Evolutionary conservation across 2,113 vertebrate genomes (phyloP).

Genomic region (Pholis gunnellus): DNA sequence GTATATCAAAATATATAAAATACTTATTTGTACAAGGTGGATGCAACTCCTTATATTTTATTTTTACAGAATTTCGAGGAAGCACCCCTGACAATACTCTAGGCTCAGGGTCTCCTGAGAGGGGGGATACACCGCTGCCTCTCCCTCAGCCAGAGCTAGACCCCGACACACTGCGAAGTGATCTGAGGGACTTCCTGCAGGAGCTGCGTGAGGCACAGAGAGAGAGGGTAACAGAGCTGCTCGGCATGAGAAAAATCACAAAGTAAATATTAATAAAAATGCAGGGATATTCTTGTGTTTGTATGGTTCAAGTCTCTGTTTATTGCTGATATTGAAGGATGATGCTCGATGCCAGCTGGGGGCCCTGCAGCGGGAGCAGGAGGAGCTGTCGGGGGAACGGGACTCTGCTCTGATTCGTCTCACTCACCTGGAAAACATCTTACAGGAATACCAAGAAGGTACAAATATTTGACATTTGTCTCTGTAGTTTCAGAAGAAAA

Average conservation of each 20-base stretch:
- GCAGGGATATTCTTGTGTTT: neutral
- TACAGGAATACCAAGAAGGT: conserved; percentile 90
- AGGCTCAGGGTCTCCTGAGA: conserved; percentile 83
- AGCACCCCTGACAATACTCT: conserved; percentile 81
- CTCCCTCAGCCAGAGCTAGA: conserved; percentile 83
- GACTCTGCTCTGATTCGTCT: conserved; percentile 77
- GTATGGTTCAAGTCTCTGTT: conserved; percentile 31
- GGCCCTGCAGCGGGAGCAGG: conserved; percentile 84
- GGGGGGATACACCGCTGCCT: conserved; percentile 64
- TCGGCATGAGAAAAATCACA: neutral
- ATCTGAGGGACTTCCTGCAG: conserved; percentile 90
- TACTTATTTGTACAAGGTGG: neutral
- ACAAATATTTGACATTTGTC: neutral
- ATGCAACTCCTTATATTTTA: neutral
- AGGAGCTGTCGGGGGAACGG: conserved; percentile 84
- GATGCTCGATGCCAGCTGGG: conserved; percentile 85
- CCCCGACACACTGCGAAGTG: conserved; percentile 85
- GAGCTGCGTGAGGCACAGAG: conserved; percentile 89
- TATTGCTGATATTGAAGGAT: conserved; percentile 81
- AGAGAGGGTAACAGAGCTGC: conserved; percentile 85
- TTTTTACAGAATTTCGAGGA: conserved; percentile 55
- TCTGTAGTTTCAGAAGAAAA: neutral
- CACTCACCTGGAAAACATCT: conserved; percentile 86
- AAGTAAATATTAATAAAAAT: neutral
- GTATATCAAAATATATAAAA: neutral